Conservation (phyloP, 1,140 invertebrate species). For the Thrips palmi region DNA sequence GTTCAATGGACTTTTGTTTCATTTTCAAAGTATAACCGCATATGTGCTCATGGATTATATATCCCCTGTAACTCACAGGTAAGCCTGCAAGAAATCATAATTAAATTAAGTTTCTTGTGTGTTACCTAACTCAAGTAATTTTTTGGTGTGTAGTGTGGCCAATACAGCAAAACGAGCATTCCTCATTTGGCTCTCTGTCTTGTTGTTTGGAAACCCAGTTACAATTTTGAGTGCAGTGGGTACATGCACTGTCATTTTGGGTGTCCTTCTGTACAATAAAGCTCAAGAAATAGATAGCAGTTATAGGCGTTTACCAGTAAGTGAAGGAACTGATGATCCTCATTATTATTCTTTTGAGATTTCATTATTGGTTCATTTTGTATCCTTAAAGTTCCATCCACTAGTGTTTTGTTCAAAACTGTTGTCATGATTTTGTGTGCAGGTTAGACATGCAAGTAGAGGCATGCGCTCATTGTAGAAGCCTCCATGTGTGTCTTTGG, state of each 20-base stretch:
- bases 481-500: too few species aligned
- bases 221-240: constrained; percentile 59
- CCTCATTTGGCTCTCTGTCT: constrained; percentile 64
- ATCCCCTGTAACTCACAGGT: constrained; percentile 75
- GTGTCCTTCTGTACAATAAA: constrained; percentile 62
- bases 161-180: constrained; percentile 72
- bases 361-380: too few species aligned
- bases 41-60: constrained; percentile 76
- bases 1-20: constrained; percentile 66
- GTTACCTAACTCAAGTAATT: too few species aligned
- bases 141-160: constrained; percentile 44
- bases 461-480: too few species aligned
- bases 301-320: not conserved
- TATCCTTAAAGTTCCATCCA: too few species aligned
- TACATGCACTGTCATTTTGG: constrained; percentile 51
- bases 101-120: too few species aligned
- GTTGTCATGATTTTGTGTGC: too few species aligned
- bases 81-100: too few species aligned
- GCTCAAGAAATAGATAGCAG: constrained; percentile 35
- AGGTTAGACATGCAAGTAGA: too few species aligned
- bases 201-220: constrained; percentile 63
- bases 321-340: too few species aligned
- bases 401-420: too few species aligned
- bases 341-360: too few species aligned
- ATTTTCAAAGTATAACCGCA: constrained; percentile 73